Evolutionary conservation across 2,113 vertebrate species (phyloP).

Genomic region (Panthera leo): DNA sequence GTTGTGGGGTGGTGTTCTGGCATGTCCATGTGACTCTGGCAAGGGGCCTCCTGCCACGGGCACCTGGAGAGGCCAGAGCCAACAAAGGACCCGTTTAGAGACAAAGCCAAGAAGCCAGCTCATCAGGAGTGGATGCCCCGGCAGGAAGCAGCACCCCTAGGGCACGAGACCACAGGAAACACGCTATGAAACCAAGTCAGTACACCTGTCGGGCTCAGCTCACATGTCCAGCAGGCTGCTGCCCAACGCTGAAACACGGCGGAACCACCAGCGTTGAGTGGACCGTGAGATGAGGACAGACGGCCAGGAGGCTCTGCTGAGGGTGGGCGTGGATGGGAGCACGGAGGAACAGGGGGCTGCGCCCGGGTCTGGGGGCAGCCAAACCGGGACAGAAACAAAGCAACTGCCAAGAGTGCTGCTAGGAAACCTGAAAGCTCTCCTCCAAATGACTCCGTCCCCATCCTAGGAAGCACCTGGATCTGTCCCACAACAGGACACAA

Average conservation of each 20-base stretch:
- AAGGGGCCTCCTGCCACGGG: neutral
- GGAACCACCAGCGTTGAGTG: neutral
- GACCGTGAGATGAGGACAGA: neutral
- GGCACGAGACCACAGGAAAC: neutral
- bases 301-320: neutral
- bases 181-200: neutral
- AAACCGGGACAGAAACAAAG: neutral
- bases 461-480: neutral
- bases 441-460: neutral
- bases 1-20: neutral
- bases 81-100: neutral
- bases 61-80: neutral
- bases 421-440: neutral
- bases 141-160: neutral
- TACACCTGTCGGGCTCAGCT: neutral
- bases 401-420: neutral
- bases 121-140: neutral
- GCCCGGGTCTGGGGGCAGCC: neutral
- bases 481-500: neutral
- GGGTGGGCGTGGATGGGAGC: neutral
- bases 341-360: neutral
- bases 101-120: neutral
- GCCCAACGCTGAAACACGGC: neutral
- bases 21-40: neutral
- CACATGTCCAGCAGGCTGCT: neutral